Evolutionary conservation across 2,888 invertebrate genomes (phyloP).

Genomic region (Unio delphinus): DNA sequence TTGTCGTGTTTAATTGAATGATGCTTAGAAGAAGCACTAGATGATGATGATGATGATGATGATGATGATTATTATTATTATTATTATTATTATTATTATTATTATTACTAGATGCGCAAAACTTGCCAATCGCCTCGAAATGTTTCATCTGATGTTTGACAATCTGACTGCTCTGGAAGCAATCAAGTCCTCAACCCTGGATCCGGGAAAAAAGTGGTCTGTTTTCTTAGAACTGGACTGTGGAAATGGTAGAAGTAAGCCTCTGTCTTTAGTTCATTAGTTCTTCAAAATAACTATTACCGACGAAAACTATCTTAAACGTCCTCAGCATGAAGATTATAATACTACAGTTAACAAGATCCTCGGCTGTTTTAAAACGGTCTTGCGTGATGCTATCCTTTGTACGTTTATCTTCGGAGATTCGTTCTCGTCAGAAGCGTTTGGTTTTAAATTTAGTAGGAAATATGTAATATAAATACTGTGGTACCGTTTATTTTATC

Average conservation of each 20-base stretch:
- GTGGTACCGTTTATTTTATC: background rate
- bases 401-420: background rate
- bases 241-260: conserved; percentile 56
- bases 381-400: background rate
- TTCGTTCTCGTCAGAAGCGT: background rate
- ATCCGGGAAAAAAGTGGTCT: conserved; percentile 53
- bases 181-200: conserved; percentile 24
- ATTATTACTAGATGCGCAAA: conserved; percentile 20
- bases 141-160: conserved; percentile 59
- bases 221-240: conserved; percentile 57
- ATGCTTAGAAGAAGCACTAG: too few species aligned
- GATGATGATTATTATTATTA: background rate
- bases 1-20: too few species aligned
- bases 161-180: conserved; percentile 22
- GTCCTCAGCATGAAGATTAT: too few species aligned
- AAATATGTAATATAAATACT: background rate
- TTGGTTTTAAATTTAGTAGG: background rate
- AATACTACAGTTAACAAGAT: too few species aligned
- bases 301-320: too few species aligned
- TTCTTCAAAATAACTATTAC: too few species aligned
- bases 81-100: background rate
- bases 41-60: too few species aligned
- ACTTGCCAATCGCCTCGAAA: conserved; percentile 33
- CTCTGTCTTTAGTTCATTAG: background rate
- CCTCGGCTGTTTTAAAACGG: too few species aligned